Evolutionary conservation across 2,797 vertebrate genomes (phyloP).

Genomic region (Mallotus villosus): DNA sequence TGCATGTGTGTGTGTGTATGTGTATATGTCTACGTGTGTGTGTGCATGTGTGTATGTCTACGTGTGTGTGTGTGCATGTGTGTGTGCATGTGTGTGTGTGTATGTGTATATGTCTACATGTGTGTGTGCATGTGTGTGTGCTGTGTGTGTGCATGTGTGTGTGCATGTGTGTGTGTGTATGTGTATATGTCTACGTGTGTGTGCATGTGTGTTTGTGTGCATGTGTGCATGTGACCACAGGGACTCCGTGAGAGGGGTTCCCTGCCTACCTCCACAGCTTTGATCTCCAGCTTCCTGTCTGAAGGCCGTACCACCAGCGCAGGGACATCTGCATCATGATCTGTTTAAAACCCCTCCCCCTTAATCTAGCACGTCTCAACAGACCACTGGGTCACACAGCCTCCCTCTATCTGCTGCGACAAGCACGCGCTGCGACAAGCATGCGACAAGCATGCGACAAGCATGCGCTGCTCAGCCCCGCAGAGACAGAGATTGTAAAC

Average conservation of each 20-base stretch:
- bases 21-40: constrained; percentile 6
- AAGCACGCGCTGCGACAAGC: neutral
- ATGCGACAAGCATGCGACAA: neutral
- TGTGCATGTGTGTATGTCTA: constrained; percentile 1
- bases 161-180: constrained; percentile 4
- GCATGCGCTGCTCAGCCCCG: neutral
- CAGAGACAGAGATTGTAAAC: neutral
- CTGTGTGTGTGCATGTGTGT: constrained; percentile 3
- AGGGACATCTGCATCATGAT: constrained; percentile 61
- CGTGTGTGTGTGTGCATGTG: neutral
- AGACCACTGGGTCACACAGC: constrained; percentile 41
- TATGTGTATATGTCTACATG: neutral
- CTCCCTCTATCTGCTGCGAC: constrained; percentile 21
- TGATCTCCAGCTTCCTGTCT: constrained; percentile 49
- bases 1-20: constrained; percentile 1
- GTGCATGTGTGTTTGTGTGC: constrained; percentile 3
- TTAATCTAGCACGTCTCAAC: constrained; percentile 50
- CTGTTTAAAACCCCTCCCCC: constrained; percentile 44
- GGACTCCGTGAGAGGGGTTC: constrained; percentile 28
- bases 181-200: neutral
- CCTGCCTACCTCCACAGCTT: constrained; percentile 37
- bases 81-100: neutral
- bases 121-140: no score
- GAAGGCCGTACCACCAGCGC: constrained; percentile 46
- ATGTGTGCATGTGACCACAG: constrained; percentile 21